Conservation (phyloP, 2,888 invertebrate species). For the Caenorhabditis macrosperma region DNA sequence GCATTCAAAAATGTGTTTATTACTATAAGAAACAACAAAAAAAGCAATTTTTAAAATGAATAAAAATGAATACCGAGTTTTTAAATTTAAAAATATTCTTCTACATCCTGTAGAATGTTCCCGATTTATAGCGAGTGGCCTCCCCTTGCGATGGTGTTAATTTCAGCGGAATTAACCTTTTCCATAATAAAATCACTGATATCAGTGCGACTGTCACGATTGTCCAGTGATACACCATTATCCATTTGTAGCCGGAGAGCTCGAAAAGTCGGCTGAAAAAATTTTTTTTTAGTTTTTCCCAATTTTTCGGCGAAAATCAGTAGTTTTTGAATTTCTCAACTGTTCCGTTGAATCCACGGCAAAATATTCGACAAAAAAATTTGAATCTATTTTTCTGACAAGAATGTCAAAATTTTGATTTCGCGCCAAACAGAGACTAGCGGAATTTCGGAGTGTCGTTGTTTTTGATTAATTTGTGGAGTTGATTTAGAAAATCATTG, state of each 20-base stretch:
- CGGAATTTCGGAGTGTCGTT: no score
- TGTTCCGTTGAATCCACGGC: neutral
- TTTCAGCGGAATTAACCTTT: slow-evolving; percentile 56
- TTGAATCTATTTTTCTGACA: no score
- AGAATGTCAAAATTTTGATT: no score
- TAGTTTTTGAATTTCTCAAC: neutral
- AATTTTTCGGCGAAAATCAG: no score
- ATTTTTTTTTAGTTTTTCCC: no score
- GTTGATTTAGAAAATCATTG: no score
- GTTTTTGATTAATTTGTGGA: no score
- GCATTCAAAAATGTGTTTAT: slow-evolving; percentile 23
- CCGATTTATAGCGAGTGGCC: slow-evolving; percentile 61
- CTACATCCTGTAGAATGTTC: slow-evolving; percentile 66
- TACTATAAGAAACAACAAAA: neutral
- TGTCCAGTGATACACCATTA: slow-evolving; percentile 48
- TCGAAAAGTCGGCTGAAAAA: slow-evolving; percentile 59
- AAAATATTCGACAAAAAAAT: neutral
- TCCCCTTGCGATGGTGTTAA: slow-evolving; percentile 51
- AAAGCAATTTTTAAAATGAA: neutral
- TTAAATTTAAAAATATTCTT: neutral
- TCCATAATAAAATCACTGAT: slow-evolving; percentile 41
- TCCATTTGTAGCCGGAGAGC: slow-evolving; percentile 58
- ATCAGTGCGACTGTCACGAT: slow-evolving; percentile 42
- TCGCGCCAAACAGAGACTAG: no score
- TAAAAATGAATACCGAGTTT: slow-evolving; percentile 14